Base-by-base conservation (phyloP, 2,797 vertebrate species). In the Sebastes baramenuke region DNA sequence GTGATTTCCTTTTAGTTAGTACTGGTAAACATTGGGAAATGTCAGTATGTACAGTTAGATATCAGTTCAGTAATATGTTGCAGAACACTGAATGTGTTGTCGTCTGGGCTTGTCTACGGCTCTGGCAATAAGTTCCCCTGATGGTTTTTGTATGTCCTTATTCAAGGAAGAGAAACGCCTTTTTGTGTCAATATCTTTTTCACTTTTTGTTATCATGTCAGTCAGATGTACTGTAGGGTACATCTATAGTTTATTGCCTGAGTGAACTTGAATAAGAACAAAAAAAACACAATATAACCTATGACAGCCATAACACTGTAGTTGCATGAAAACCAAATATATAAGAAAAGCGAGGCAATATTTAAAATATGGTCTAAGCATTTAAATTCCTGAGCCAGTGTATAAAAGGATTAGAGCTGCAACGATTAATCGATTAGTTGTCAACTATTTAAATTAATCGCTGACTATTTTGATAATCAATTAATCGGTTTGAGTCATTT, bases 181-280 rank as follows among this genome's bases (percentile, higher is more conserved):
- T 68, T 72, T 71, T 87, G 10, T 86, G 55, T 82, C 20, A 61
- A 25, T 67, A 27, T 75, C 20, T 52, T 75, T 68, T 54, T 42
- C 12, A 32, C 62, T 61, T 85, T 80, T 78, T 75, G 2, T 54
- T 56, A 59, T 9, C 24, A 20, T 77, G 14, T 75, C 52, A 79
- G 34, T 83, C 62, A 58, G 32, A 82, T 68, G 25, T 76, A 70
- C 75, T 85, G n/a, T 85, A 52, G 20, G 20, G 13, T 52, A 61
- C 49, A 79, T 79, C 24, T 59, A 27, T 30, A 73, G 42, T 81
- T 61, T 34, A 64, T 49, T 70, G 79, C 87, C 85, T 90, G 79
- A 85, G 83, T 84, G 75, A 90, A 88, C 87, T 91, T 90, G 86
- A 92, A 82, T 61, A 72, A 82, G 42, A 87, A 71, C 6, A 9